Evolutionary conservation across 2,113 vertebrate genomes (phyloP), one percentile per base, ranked within the genome.

Genomic region (Takifugu flavidus): DNA sequence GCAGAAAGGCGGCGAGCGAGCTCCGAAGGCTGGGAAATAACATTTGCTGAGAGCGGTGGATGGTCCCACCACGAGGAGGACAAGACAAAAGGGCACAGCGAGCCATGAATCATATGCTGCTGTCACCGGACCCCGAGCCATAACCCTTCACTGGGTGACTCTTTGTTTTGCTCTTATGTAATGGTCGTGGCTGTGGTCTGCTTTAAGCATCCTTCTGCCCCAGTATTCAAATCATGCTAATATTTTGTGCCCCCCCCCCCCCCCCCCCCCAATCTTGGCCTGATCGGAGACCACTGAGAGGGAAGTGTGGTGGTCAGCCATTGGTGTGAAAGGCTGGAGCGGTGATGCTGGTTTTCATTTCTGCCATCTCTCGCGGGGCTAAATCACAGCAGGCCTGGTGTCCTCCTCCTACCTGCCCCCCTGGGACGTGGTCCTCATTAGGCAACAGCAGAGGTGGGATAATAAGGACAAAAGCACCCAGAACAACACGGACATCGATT

Each of bases 31-130:
- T 85, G 76, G 27, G 56, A 69, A 88, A 80, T 55, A 82, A 82
- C 79, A 75, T 46, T 78, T 77, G 86, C 84, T 83, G 47, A 79
- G 81, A 83, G 86, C 82, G 69, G 77, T 78, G 67, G 76, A 85
- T 49, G 67, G 74, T 83, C 82, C 82, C 67, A 75, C 70, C 81
- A 82, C 77, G 61, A 87, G 82, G 77, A 85, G 80, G 86, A 84
- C 75, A 72, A 76, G 77, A 85, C 84, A 82, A 82, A 86, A 84
- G 86, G 82, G 79, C 85, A 87, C 74, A 70, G 75, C 56, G 3
- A 80, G 80, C 84, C 81, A 77, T 89, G 88, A 89, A 88, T 89
- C 88, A 89, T 88, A 87, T 84, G 85, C 70, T 87, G 79, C 81
- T 87, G 84, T 86, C 88, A 89, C 72, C 82, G 56, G 73, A 88